A percentile compares a stretch with the other conserved stretches of the same genome.
phyloP scores from a whole-genome alignment of 1,140 invertebrate species.

The Muscidifurax raptorellus region DNA sequence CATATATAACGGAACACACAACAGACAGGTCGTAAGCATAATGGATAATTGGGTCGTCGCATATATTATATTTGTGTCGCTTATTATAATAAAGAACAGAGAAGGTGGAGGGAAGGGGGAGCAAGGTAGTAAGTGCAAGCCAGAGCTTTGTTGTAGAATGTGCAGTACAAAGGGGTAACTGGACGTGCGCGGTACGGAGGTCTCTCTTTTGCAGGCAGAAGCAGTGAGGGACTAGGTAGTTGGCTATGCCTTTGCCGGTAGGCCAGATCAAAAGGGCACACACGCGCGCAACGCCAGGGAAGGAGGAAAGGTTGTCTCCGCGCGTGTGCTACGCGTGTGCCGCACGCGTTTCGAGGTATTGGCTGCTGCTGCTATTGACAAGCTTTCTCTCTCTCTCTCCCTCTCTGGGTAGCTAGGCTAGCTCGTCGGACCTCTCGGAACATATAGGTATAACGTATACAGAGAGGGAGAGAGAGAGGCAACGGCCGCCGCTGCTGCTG shows the following conservation, averaged over 20 bases:
- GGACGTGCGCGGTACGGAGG: too few species aligned
- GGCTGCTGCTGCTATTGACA: constrained; percentile 51
- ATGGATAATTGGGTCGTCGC: too few species aligned
- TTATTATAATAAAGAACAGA: not conserved
- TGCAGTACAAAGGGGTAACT: not conserved
- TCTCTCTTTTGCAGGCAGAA: not conserved
- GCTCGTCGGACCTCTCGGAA: constrained; percentile 7
- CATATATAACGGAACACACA: too few species aligned
- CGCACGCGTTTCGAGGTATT: not conserved
- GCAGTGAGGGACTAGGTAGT: too few species aligned
- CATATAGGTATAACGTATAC: constrained; percentile 38
- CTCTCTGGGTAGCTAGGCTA: not conserved
- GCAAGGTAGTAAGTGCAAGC: not conserved
- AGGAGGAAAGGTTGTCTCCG: constrained; percentile 45
- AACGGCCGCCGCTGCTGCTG: constrained; percentile 7
- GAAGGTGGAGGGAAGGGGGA: not conserved
- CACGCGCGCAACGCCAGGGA: not conserved
- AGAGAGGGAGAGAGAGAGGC: constrained; percentile 43
- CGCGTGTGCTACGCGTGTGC: not conserved
- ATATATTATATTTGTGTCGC: not conserved
- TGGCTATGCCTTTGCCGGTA: not conserved
- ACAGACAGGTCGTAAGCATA: too few species aligned
- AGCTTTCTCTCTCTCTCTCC: constrained; percentile 10
- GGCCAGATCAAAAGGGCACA: constrained; percentile 34
- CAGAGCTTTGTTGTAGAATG: not conserved